Evolutionary conservation across 2,113 vertebrate species (phyloP).

Genomic region (Girardinichthys multiradiatus): DNA sequence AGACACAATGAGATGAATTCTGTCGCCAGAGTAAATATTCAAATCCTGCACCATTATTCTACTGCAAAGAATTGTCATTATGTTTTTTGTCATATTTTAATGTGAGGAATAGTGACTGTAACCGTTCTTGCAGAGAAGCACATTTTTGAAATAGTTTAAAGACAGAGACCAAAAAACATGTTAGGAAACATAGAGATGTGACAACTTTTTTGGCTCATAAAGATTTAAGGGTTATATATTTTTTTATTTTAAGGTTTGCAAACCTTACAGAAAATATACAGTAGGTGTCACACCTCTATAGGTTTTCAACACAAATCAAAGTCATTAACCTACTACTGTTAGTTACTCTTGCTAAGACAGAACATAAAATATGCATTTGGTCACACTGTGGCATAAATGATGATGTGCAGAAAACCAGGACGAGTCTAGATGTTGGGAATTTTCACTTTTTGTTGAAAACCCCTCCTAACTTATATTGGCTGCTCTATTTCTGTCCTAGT

Average conservation of each 20-base stretch:
- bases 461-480: slow-evolving; percentile 10
- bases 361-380: slow-evolving; percentile 11
- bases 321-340: background rate
- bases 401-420: slow-evolving; percentile 23
- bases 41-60: background rate
- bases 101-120: no score
- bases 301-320: no score
- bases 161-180: no score
- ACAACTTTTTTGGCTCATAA: no score
- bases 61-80: background rate
- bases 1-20: background rate
- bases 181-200: no score
- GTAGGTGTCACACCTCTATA: no score
- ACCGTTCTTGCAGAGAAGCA: no score
- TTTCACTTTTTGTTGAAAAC: slow-evolving; percentile 39
- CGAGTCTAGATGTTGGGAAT: slow-evolving; percentile 23
- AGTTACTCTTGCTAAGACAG: background rate
- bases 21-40: background rate
- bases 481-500: slow-evolving; percentile 18
- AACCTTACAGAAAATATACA: background rate
- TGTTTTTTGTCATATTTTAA: background rate
- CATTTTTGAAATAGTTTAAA: background rate
- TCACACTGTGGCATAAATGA: background rate
- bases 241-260: background rate
- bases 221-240: no score